Conservation (phyloP, 2,113 vertebrate species). For the Elachura formosa region DNA sequence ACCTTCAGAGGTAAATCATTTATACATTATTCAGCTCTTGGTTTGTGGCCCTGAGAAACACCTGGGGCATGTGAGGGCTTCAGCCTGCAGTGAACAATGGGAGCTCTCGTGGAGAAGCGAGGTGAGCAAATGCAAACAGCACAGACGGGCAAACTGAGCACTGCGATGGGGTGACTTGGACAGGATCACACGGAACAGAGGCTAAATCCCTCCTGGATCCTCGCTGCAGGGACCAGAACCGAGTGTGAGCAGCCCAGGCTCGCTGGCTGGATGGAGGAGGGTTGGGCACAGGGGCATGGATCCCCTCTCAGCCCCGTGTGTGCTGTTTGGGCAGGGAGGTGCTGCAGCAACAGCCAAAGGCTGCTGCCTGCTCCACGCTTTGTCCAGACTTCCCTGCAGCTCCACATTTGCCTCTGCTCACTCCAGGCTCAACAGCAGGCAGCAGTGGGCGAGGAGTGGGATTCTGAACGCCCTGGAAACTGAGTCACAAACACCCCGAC, state of each 20-base stretch:
- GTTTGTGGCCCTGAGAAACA: not conserved
- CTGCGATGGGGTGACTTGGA: not conserved
- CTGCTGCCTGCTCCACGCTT: rapidly evolving
- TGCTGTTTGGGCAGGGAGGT: not conserved
- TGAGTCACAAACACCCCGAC: not conserved
- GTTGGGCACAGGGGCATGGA: not conserved
- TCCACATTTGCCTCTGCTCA: not conserved
- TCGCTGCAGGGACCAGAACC: rapidly evolving
- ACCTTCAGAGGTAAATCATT: not conserved
- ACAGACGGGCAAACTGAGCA: not conserved
- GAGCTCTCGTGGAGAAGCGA: rapidly evolving
- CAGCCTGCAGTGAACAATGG: not conserved
- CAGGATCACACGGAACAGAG: not conserved
- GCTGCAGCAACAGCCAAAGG: not conserved
- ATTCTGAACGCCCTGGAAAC: not conserved
- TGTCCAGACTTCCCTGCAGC: not conserved
- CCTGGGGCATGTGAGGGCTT: not conserved
- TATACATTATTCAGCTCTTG: not conserved
- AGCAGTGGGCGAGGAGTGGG: not conserved
- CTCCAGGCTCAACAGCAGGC: not conserved
- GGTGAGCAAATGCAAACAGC: not conserved
- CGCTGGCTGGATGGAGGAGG: not conserved
- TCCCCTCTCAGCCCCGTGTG: not conserved
- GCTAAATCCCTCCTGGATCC: not conserved
- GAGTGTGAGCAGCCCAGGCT: not conserved